phyloP scores from a whole-genome alignment of 2,888 invertebrate species.

The Diplolepis rosae region DNA sequence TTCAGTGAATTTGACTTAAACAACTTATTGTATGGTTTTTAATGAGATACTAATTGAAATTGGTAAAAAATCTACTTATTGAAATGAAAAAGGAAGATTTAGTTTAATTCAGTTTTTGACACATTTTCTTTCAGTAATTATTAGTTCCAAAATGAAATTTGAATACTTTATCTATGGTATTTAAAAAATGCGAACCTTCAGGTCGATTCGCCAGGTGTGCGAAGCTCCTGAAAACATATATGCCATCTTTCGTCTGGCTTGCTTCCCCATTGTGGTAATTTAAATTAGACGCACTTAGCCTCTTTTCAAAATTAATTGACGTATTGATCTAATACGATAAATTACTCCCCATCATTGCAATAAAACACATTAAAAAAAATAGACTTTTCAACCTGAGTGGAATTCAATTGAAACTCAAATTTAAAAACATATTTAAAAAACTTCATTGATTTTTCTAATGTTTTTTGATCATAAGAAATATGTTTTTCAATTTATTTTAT shows the following conservation, averaged over 20 bases:
- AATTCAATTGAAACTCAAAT: neutral
- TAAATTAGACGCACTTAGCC: conserved; percentile 54
- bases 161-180: neutral
- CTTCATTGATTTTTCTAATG: neutral
- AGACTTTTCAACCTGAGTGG: neutral
- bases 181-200: conserved; percentile 12
- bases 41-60: no score
- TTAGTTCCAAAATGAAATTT: neutral
- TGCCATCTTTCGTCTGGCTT: conserved; percentile 21
- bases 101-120: no score
- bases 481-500: no score
- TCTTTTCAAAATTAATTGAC: conserved; percentile 67
- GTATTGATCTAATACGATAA: conserved; percentile 44
- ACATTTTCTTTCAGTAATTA: neutral
- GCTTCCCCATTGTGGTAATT: conserved; percentile 50
- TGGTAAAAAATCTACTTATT: no score
- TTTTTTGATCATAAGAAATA: no score
- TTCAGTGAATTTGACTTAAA: no score
- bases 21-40: no score
- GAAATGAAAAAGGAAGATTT: no score
- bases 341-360: neutral
- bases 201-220: conserved; percentile 43
- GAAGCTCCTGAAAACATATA: conserved; percentile 33
- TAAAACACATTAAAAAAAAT: neutral
- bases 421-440: neutral